These are phyloP conservation scores for Thumatha senex DNA, from an alignment of 2,888 invertebrate species.

Conservation along the genomic window DNA sequence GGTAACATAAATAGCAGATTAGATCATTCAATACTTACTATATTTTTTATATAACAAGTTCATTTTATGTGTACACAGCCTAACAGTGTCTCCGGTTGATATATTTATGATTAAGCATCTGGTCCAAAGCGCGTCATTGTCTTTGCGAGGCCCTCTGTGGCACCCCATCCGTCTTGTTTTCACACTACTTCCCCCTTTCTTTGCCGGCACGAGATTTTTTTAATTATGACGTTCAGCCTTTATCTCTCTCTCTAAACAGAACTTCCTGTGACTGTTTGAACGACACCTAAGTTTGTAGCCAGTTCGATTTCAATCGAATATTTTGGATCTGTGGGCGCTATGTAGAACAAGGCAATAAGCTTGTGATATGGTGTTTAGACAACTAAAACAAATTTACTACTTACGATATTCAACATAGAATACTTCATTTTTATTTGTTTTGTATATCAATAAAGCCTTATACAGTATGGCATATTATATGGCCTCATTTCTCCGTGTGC, in stretches of 20 bases:
- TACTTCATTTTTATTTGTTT: no score
- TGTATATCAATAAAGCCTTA: no score
- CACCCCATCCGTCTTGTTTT: conserved; percentile 79
- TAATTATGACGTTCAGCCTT: conserved; percentile 82
- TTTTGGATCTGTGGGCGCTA: no score
- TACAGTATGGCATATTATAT: no score
- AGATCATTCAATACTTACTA: no score
- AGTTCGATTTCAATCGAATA: conserved; percentile 38
- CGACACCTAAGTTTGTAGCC: conserved; percentile 33
- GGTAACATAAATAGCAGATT: no score
- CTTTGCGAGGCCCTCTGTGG: conserved; percentile 74
- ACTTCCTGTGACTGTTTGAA: conserved; percentile 31
- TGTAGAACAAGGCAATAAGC: no score
- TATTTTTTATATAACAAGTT: background rate
- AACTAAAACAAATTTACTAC: no score
- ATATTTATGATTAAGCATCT: conserved; percentile 81
- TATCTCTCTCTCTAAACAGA: conserved; percentile 71
- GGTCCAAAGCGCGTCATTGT: conserved; percentile 79
- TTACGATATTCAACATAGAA: no score
- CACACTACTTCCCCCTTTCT: conserved; percentile 80
- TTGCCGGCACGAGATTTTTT: conserved; percentile 82
- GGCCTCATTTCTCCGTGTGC: no score
- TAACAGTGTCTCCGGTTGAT: conserved; percentile 69
- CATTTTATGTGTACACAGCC: conserved; percentile 44
- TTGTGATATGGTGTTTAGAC: no score